Evolutionary conservation across 2,113 vertebrate species (phyloP).

Genomic region (Myotis brandtii): DNA sequence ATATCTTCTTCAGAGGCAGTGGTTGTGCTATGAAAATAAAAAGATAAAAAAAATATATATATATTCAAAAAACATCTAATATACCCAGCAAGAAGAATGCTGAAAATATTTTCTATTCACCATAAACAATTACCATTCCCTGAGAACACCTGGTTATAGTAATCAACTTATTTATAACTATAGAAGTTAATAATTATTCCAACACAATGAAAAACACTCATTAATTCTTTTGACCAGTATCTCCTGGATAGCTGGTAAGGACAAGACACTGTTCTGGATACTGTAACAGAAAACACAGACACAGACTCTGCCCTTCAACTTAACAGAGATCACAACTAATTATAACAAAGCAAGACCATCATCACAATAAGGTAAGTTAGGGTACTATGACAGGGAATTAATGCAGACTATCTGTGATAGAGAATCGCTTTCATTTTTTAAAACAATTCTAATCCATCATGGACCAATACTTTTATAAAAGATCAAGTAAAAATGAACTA

Average conservation of each 20-base stretch:
- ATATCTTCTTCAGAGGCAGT: constrained; percentile 90
- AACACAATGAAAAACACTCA: neutral
- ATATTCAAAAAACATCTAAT: neutral
- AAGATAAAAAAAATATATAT: neutral
- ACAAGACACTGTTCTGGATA: neutral
- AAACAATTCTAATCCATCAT: neutral
- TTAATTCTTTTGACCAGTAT: constrained; percentile 20
- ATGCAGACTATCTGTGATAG: neutral
- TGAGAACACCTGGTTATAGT: neutral
- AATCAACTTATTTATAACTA: neutral
- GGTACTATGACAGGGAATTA: neutral
- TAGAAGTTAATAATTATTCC: neutral
- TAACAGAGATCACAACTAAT: neutral
- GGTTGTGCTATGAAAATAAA: constrained; percentile 82
- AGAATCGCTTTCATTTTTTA: neutral
- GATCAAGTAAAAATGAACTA: constrained; percentile 28
- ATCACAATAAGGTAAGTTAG: neutral
- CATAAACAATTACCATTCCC: constrained; percentile 16
- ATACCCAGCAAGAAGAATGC: neutral
- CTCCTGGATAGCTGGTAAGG: neutral
- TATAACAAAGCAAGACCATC: neutral
- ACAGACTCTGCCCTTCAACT: neutral
- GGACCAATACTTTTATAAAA: neutral
- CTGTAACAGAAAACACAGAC: neutral
- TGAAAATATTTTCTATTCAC: constrained; percentile 48